Evolutionary conservation across 2,888 invertebrate species (phyloP), one percentile per base, ranked within the genome.

Genomic region (Oxytorus armatus): DNA sequence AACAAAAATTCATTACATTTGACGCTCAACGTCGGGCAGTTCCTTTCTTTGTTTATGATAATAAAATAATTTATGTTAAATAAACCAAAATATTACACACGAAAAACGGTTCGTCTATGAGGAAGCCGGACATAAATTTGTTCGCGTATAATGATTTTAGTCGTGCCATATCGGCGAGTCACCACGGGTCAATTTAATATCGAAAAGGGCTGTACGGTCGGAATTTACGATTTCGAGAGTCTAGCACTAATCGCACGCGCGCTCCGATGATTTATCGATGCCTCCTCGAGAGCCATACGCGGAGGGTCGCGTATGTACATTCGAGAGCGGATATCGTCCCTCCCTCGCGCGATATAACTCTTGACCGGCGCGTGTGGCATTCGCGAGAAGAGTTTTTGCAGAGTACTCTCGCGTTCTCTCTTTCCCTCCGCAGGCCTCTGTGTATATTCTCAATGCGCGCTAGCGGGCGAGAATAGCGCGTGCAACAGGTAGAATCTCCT

Each of bases 401-500:
- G 33, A 63, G 36, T 33, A n/a, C n/a, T n/a, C n/a, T n/a, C 18
- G 18, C 44, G 29, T 29, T 33, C 16, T 33, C 33, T 39, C 16
- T 16, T 18, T 29, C 59, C 21, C 61, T 18, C 7, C 29, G 51
- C 8, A 25, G 59, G 66, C 42, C 55, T 47, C 42, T 14, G 29
- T 1, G 36, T 57, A 51, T 5, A 57, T 18, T 39, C 39, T 39
- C n/a, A n/a, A n/a, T 42, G 65, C 8, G 7, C 42, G 21, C 49
- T 72, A 72, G 68, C 77, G 53, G 72, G 53, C n/a, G 63, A 63
- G 39, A 68, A 77, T 59, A 51, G 53, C 25, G 85, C 83, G 86
- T 82, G 90, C 90, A 90, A 90, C 90, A 90, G 90, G 90, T 90
- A 89, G 89, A 85, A 78, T 79, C 70, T 74, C 82, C 57, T 65